Percentiles rank a stretch among this genome's conserved stretches.
Evolutionary conservation across 2,113 vertebrate species (phyloP).

Genomic region (Girardinichthys multiradiatus): DNA sequence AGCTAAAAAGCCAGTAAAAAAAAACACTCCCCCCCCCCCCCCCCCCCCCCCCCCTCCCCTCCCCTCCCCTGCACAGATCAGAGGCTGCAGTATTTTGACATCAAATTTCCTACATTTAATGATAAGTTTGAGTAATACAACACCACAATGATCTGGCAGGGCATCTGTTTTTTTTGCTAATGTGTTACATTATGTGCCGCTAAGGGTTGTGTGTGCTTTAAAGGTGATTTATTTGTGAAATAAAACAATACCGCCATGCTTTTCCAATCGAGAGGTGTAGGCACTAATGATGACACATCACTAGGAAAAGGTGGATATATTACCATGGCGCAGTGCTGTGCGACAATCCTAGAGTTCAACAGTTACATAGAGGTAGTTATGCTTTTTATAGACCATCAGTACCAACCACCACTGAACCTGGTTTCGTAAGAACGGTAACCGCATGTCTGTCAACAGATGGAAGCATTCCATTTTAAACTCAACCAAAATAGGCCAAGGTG

Average conservation of each 20-base stretch:
- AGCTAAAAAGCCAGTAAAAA: not conserved
- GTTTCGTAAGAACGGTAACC: not conserved
- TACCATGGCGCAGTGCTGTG: not conserved
- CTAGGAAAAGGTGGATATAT: not conserved
- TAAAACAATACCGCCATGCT: constrained; percentile 19
- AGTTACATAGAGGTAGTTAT: not conserved
- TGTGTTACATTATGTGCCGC: constrained; percentile 22
- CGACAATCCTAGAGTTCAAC: not conserved
- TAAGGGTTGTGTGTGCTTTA: constrained; percentile 7
- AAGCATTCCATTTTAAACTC: not conserved
- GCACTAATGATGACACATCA: not conserved
- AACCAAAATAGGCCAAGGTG: constrained; percentile 27
- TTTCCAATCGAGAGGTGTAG: not conserved
- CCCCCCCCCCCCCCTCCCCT: too few species aligned
- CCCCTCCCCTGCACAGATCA: not conserved
- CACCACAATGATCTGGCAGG: constrained; percentile 3
- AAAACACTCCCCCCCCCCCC: not conserved
- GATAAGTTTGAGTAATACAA: constrained; percentile 1
- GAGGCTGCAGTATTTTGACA: not conserved
- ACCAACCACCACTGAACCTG: not conserved
- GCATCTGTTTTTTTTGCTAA: constrained; percentile 8
- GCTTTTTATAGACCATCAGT: not conserved
- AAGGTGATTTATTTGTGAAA: constrained; percentile 36
- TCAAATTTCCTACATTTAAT: not conserved
- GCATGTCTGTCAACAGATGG: too few species aligned